A percentile compares a stretch with the other conserved stretches of the same genome.
Evolutionary conservation across 2,888 invertebrate genomes (phyloP).

Genomic region (Apeira syringaria): DNA sequence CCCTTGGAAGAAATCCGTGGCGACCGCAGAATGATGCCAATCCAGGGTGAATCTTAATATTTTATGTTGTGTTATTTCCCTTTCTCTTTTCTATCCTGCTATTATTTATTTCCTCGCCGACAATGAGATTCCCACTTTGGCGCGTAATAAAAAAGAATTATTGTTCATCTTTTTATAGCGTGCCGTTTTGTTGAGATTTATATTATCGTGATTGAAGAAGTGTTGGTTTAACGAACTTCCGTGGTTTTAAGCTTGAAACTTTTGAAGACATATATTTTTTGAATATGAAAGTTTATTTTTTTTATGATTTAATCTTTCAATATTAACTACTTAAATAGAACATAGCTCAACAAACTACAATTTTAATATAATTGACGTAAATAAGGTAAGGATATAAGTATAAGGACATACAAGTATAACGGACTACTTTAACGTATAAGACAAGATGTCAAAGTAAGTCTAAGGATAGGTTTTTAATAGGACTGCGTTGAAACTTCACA

Average conservation of each 20-base stretch:
- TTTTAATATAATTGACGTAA: too few species aligned
- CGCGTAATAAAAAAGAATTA: constrained; percentile 82
- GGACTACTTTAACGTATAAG: too few species aligned
- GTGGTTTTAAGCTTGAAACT: constrained; percentile 22
- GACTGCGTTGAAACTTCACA: too few species aligned
- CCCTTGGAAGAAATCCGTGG: constrained; percentile 68
- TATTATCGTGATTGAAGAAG: constrained; percentile 69
- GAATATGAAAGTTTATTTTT: too few species aligned
- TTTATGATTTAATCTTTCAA: too few species aligned
- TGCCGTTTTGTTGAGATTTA: constrained; percentile 75
- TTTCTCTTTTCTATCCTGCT: constrained; percentile 79
- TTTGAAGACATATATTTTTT: too few species aligned
- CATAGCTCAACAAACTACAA: too few species aligned
- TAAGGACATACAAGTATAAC: too few species aligned
- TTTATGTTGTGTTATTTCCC: constrained; percentile 82
- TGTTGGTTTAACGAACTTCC: constrained; percentile 45
- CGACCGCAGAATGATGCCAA: constrained; percentile 81
- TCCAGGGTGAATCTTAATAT: constrained; percentile 83
- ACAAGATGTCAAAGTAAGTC: too few species aligned
- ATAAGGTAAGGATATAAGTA: too few species aligned
- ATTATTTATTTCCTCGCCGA: constrained; percentile 81
- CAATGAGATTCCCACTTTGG: constrained; percentile 83
- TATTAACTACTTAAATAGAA: too few species aligned
- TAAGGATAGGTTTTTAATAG: too few species aligned
- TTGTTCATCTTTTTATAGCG: constrained; percentile 81